Conservation (phyloP, 1,140 invertebrate genomes). For the Saccostrea echinata region DNA sequence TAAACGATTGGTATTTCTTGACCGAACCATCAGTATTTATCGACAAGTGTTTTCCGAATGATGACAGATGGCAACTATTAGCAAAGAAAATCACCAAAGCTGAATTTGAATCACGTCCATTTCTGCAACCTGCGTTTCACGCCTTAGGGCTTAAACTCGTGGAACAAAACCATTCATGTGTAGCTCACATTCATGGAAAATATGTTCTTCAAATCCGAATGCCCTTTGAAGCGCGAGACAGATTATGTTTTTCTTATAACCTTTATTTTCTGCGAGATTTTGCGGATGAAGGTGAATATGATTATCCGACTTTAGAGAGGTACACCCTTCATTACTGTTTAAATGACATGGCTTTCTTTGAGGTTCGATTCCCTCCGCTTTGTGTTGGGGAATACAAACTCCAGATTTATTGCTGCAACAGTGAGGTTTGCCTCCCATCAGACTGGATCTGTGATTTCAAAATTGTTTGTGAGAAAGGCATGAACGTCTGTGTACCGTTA, state of each 20-base stretch:
- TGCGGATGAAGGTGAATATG: slow-evolving; percentile 58
- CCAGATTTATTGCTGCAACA: slow-evolving; percentile 57
- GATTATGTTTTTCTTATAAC: slow-evolving; percentile 59
- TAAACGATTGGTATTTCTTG: slow-evolving; percentile 67
- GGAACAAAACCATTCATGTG: slow-evolving; percentile 44
- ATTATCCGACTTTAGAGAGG: slow-evolving; percentile 53
- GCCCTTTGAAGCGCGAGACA: slow-evolving; percentile 23
- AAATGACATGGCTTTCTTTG: slow-evolving; percentile 53
- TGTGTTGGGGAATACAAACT: slow-evolving; percentile 64
- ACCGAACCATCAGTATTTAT: slow-evolving; percentile 65
- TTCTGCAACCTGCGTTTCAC: slow-evolving; percentile 60
- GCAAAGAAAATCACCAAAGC: slow-evolving; percentile 42
- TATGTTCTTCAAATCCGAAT: slow-evolving; percentile 56
- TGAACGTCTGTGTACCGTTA: slow-evolving; percentile 61
- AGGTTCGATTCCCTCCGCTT: slow-evolving; percentile 64
- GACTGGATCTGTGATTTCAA: slow-evolving; percentile 64
- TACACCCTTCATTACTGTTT: slow-evolving; percentile 60
- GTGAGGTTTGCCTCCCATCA: slow-evolving; percentile 42
- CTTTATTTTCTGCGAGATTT: slow-evolving; percentile 49
- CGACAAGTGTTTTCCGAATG: slow-evolving; percentile 66
- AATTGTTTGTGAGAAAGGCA: slow-evolving; percentile 60
- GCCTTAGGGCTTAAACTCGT: slow-evolving; percentile 53
- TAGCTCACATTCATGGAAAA: slow-evolving; percentile 59
- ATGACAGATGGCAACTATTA: slow-evolving; percentile 63
- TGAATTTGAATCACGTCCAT: slow-evolving; percentile 57